A percentile compares a stretch with the other conserved stretches of the same genome.
These are phyloP conservation scores for Habroteleia sp. DNA, from an alignment of 2,888 invertebrate genomes.

Conservation along the genomic window DNA sequence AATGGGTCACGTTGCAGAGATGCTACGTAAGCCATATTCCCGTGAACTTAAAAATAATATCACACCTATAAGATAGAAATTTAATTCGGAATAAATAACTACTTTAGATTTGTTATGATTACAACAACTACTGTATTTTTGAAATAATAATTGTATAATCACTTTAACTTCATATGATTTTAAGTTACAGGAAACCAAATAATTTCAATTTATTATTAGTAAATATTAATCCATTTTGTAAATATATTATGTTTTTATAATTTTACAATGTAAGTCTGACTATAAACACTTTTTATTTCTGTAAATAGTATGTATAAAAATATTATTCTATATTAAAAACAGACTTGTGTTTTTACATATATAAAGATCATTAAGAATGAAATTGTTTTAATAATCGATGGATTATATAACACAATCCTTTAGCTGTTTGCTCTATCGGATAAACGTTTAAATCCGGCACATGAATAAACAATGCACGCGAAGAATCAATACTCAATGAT, in stretches of 20 bases:
- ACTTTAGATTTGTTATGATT: no score
- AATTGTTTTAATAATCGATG: slow-evolving; percentile 67
- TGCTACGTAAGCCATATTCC: slow-evolving; percentile 86
- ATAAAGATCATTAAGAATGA: neutral
- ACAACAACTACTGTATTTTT: no score
- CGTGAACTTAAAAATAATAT: slow-evolving; percentile 82
- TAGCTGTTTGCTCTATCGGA: slow-evolving; percentile 83
- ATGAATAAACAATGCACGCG: slow-evolving; percentile 88
- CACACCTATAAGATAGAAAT: slow-evolving; percentile 82
- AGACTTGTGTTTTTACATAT: neutral
- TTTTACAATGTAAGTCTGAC: no score
- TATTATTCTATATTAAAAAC: neutral
- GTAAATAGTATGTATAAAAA: neutral
- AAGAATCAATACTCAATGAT: slow-evolving; percentile 85
- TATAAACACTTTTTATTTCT: no score
- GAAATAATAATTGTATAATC: no score
- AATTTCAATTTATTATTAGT: no score
- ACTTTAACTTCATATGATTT: no score
- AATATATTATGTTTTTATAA: no score
- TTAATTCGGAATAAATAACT: slow-evolving; percentile 72
- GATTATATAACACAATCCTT: slow-evolving; percentile 82
- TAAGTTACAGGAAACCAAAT: neutral
- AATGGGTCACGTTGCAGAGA: slow-evolving; percentile 92
- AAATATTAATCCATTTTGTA: no score
- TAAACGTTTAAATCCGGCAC: slow-evolving; percentile 87